Evolutionary conservation across 2,888 invertebrate genomes (phyloP), one percentile per base, ranked within the genome.

Genomic region (Drosophila stalkeri): DNA sequence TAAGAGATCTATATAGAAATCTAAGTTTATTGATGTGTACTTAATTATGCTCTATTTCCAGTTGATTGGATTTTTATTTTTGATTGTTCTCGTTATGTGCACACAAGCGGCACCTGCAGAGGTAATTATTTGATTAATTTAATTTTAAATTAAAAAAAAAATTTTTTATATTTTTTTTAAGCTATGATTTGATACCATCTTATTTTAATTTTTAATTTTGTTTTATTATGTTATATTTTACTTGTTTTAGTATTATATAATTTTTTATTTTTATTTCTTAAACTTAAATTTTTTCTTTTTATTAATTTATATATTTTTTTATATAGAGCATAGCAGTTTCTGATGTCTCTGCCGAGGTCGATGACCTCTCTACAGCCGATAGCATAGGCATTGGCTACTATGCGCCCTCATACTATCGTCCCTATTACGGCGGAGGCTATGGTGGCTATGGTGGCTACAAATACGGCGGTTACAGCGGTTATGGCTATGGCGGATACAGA

Each of bases 341-440:
- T 23, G 33, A 51, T 20, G 51, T 18, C 14, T 1, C 33, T 0
- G 68, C 37, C 31, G 76, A 51, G 14, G 57, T 37, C 6, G 83
- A 77, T 31, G 90, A 90, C 47, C 75, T 90, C 0, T 63, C 78
- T 2, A 80, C 85, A 5, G 89, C 90, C 2, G 90, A 86, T 20
- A 61, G 75, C 39, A 52, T 88, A 39, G 90, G 90, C 8, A 61
- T 75, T 44, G 85, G 85, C 3, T 90, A 82, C 27, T 86, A 86
- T 49, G 67, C 62, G 7, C 83, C 90, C 8, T 59, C 70, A 2
- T 82, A 72, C 31, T 90, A 90, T 11, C 43, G 78, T 35, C 88
- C 83, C 8, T 68, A 77, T 12, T 88, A 89, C 35, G 81, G 81
- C 8, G 68, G 83, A 12, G 75, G n/a, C 41, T 41, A 41, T n/a